A percentile compares a stretch with the other conserved stretches of the same genome.
Evolutionary conservation across 2,113 vertebrate genomes (phyloP).

Genomic region (Cololabis saira): DNA sequence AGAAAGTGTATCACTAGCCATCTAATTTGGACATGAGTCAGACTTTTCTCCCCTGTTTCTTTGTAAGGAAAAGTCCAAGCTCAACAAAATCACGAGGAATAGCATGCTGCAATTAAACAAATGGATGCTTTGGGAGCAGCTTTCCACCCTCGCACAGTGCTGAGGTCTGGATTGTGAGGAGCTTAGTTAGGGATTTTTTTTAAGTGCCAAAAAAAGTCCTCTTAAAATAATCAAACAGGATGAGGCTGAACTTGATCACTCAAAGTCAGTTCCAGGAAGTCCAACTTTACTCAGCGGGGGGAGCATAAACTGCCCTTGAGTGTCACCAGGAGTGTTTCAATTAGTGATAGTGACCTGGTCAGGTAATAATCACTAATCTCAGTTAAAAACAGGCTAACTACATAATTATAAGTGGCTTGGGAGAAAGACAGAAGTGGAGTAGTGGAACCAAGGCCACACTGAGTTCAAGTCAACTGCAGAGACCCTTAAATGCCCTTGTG

Average conservation of each 20-base stretch:
- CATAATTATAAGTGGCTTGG: slow-evolving; percentile 50
- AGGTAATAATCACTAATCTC: slow-evolving; percentile 33
- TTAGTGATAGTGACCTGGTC: slow-evolving; percentile 17
- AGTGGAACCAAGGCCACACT: slow-evolving; percentile 18
- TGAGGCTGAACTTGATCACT: slow-evolving; percentile 1
- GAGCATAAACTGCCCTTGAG: slow-evolving; percentile 7
- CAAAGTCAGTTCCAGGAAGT: slow-evolving; percentile 22
- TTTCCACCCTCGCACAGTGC: slow-evolving; percentile 12
- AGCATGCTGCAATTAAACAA: slow-evolving; percentile 41
- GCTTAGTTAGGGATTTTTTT: slow-evolving; percentile 4
- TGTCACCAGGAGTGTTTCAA: slow-evolving; percentile 8
- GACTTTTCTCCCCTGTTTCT: slow-evolving; percentile 13
- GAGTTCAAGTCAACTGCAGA: slow-evolving; percentile 4
- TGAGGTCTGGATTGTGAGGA: slow-evolving; percentile 26
- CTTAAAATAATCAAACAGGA: slow-evolving; percentile 6
- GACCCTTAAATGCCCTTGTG: slow-evolving; percentile 15
- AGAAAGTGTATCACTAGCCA: slow-evolving; percentile 30
- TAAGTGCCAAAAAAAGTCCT: slow-evolving; percentile 13
- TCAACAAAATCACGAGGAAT: slow-evolving; percentile 38
- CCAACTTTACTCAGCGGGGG: background rate
- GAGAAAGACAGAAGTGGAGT: slow-evolving; percentile 23
- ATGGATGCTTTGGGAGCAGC: slow-evolving; percentile 38
- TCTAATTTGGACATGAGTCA: slow-evolving; percentile 40
- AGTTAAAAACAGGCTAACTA: slow-evolving; percentile 42
- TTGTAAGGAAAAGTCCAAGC: slow-evolving; percentile 27